Base-by-base conservation (phyloP, 2,797 vertebrate genomes). In the Zenarchopterus dispar region DNA sequence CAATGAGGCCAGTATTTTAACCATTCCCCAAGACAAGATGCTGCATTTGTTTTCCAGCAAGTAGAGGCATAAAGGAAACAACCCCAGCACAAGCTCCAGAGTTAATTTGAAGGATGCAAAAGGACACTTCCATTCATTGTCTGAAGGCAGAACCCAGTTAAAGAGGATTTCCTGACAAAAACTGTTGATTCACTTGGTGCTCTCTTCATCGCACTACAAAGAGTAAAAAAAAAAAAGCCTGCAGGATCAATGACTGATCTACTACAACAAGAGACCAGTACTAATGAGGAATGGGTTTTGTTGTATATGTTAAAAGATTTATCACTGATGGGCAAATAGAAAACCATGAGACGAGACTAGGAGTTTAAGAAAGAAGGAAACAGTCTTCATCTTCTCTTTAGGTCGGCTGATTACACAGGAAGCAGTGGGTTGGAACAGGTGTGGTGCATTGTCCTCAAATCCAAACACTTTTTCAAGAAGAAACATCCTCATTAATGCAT, bases 41-140 rank as follows among this genome's bases (percentile, higher is more conserved):
- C 19, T 26, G 36, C 39, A 5, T 63, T 31, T 66, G 62, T 22
- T 73, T 36, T 64, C 41, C 13, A 17, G 45, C 33, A 76, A 68
- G 55, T 51, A 5, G 61, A 62, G 52, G 72, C 46, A 36, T 1
- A 59, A 44, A 51, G 62, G 64, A 76, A 81, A 70, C 47, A 0
- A 56, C 6, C n/a, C 8, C 43, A 58, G 56, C 62, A 44, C 31
- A 43, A 56, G 22, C 49, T 59, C 24, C 48, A 57, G 62, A 53
- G 45, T 56, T 65, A 26, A 77, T 70, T 64, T 62, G 44, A 73
- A 80, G 80, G 86, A 87, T 77, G 79, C 81, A 85, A 39, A 68
- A 78, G 58, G 85, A 87, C 75, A 88, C 84, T 89, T 89, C 85
- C 91, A 89, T 89, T 89, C 68, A 90, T 89, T 88, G 85, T 90